Conservation (phyloP, 2,888 invertebrate species). For the Xestia c-nigrum region DNA sequence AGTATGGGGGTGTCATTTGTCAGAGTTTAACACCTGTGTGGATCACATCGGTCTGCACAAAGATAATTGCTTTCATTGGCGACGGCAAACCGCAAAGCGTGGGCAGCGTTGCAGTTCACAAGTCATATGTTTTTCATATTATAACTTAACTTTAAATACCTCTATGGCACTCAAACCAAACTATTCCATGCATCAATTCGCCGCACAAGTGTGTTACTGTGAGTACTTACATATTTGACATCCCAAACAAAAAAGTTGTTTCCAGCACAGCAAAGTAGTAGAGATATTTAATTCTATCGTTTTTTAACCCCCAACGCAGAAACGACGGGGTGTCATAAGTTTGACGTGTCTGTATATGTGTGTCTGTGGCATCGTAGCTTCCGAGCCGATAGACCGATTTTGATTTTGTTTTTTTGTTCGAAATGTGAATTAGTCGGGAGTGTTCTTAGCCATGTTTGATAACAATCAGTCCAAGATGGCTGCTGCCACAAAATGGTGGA, state of each 20-base stretch:
- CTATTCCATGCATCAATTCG: background rate
- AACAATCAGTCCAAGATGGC: too few relatives aligned
- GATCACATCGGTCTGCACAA: conserved; percentile 1
- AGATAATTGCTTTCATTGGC: background rate
- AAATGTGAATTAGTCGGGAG: too few relatives aligned
- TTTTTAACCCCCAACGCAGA: too few relatives aligned
- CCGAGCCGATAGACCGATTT: too few relatives aligned
- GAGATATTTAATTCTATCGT: background rate
- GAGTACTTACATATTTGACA: background rate
- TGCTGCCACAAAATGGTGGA: too few relatives aligned
- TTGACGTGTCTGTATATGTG: too few relatives aligned
- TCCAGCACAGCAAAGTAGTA: background rate
- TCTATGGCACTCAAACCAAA: background rate
- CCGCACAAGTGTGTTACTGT: background rate
- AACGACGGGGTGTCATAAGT: too few relatives aligned
- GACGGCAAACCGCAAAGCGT: background rate
- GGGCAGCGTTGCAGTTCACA: background rate
- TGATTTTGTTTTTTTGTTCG: too few relatives aligned
- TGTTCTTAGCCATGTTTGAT: too few relatives aligned
- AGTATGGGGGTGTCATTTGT: background rate
- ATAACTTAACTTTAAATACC: background rate
- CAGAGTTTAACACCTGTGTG: conserved; percentile 5
- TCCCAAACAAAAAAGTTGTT: background rate
- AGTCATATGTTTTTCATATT: too few relatives aligned
- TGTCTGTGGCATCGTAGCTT: too few relatives aligned